A percentile compares a stretch with the other conserved stretches of the same genome.
These are phyloP conservation scores for Brachionus rubens DNA, from an alignment of 1,140 invertebrate genomes.

Conservation along the genomic window DNA sequence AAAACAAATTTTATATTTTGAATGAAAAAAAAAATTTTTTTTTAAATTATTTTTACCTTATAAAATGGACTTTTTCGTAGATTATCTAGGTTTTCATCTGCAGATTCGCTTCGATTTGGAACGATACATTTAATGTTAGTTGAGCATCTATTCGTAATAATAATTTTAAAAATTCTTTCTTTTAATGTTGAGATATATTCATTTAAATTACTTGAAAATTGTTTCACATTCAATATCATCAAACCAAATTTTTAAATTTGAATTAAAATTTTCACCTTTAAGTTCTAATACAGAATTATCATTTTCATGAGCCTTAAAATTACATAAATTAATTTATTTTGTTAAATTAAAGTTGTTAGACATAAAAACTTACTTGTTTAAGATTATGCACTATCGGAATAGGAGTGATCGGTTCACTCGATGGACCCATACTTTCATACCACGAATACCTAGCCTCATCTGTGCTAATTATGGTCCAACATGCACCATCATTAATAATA, in stretches of 20 bases:
- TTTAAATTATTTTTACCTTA: not conserved
- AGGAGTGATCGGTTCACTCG: constrained; percentile 81
- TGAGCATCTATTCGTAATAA: constrained; percentile 13
- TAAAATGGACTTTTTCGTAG: not conserved
- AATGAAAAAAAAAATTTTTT: not conserved
- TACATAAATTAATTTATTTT: not conserved
- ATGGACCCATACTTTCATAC: constrained; percentile 97
- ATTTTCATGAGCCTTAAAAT: constrained; percentile 58
- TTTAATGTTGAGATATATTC: no score
- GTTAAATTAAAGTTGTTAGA: constrained; percentile 61
- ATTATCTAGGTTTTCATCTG: not conserved
- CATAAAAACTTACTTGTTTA: constrained; percentile 64
- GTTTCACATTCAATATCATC: constrained; percentile 71
- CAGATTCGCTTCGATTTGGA: not conserved
- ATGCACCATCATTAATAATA: constrained; percentile 99
- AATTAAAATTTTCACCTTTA: constrained; percentile 95
- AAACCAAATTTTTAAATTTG: constrained; percentile 92
- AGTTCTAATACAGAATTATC: constrained; percentile 94
- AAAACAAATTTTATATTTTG: no score
- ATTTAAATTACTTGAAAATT: constrained; percentile 45
- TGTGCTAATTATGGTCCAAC: constrained; percentile 99
- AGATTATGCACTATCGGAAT: constrained; percentile 89
- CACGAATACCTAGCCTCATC: constrained; percentile 99
- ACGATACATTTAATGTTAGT: constrained; percentile 35
- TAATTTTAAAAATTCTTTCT: not conserved